Conservation (phyloP, 2,113 vertebrate species). For the Sorex araneus region DNA sequence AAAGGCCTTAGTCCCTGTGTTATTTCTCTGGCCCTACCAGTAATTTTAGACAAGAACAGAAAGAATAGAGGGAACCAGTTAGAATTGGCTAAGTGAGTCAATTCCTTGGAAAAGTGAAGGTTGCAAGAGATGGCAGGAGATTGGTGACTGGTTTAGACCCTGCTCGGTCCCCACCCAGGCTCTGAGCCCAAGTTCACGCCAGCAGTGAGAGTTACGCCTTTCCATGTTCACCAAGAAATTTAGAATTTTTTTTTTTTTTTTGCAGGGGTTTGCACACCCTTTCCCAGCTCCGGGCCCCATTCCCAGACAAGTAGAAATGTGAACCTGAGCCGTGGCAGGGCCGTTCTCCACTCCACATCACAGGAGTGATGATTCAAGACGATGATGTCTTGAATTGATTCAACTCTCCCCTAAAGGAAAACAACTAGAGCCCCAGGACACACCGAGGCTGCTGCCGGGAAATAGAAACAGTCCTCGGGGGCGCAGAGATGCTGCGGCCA, state of each 20-base stretch:
- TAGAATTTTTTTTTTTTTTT: neutral
- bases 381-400: conserved; percentile 23
- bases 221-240: neutral
- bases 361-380: neutral
- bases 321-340: too few species aligned
- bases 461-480: neutral
- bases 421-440: neutral
- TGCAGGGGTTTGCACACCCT: neutral
- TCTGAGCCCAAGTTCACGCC: neutral
- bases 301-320: neutral
- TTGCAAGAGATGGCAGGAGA: neutral
- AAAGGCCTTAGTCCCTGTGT: too few species aligned
- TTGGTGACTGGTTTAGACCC: neutral
- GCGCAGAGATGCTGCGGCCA: neutral
- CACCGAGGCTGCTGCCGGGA: neutral
- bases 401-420: neutral
- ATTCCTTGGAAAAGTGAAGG: neutral
- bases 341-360: neutral
- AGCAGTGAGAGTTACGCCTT: neutral
- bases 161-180: neutral
- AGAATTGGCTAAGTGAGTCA: neutral
- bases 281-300: neutral
- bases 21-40: neutral
- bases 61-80: neutral
- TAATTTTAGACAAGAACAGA: neutral